These are phyloP conservation scores for Prosopocoilus inquinatus DNA, from an alignment of 2,888 invertebrate species.

Conservation along the genomic window DNA sequence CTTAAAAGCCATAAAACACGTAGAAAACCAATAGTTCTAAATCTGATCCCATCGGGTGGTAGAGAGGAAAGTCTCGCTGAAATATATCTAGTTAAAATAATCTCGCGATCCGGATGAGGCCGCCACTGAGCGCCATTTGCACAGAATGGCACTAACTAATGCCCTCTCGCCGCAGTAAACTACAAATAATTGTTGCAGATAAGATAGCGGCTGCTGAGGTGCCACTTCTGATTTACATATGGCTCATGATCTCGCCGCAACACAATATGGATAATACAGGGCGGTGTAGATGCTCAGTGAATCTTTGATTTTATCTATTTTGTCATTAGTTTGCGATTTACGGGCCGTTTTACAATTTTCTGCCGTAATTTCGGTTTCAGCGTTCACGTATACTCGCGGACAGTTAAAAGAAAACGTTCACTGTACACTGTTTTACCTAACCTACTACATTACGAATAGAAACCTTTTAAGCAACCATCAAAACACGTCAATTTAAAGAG, in stretches of 20 bases:
- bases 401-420: too few relatives aligned
- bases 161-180: constrained; percentile 43
- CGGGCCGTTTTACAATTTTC: constrained; percentile 16
- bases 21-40: constrained; percentile 39
- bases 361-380: background rate
- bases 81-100: constrained; percentile 43
- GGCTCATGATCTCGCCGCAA: constrained; percentile 41
- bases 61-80: constrained; percentile 36
- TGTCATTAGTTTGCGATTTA: constrained; percentile 32
- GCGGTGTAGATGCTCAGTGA: constrained; percentile 30
- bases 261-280: constrained; percentile 40
- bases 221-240: constrained; percentile 47
- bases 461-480: too few relatives aligned
- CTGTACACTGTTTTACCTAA: too few relatives aligned
- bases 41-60: constrained; percentile 42
- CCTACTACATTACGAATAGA: too few relatives aligned
- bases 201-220: constrained; percentile 45
- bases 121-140: constrained; percentile 43
- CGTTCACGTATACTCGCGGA: too few relatives aligned
- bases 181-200: constrained; percentile 49
- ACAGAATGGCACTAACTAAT: constrained; percentile 47
- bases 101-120: constrained; percentile 37
- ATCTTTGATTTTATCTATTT: constrained; percentile 29
- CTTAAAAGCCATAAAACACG: constrained; percentile 22
- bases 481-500: too few relatives aligned